These are phyloP conservation scores for Amyelois transitella DNA, from an alignment of 1,140 invertebrate species.

Conservation along the genomic window DNA sequence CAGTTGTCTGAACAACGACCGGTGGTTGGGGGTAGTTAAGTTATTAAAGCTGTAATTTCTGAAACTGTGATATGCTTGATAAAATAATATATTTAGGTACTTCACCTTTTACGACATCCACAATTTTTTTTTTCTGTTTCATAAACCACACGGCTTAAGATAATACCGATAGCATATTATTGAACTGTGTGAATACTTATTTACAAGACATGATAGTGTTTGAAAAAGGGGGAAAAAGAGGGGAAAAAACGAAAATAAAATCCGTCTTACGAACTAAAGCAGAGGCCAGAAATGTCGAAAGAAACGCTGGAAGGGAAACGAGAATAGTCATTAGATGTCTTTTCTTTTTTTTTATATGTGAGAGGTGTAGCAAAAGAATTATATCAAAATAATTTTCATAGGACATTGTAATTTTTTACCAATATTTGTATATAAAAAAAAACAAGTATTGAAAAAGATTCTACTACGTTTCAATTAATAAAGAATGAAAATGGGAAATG, in stretches of 20 bases:
- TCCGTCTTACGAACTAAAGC: constrained; percentile 73
- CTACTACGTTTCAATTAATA: neutral
- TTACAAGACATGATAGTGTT: constrained; percentile 5
- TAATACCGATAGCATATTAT: neutral
- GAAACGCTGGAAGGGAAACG: constrained; percentile 71
- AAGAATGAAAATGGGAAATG: neutral
- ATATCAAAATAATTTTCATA: neutral
- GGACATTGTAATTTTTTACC: no score
- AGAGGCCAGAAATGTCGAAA: constrained; percentile 73
- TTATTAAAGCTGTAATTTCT: no score
- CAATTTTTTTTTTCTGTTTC: no score
- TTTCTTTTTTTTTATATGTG: neutral
- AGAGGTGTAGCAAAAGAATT: neutral
- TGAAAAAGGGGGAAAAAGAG: constrained; percentile 17
- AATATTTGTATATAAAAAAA: neutral
- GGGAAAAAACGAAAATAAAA: constrained; percentile 48
- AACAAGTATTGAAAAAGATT: neutral
- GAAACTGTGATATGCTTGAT: no score
- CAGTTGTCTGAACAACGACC: no score
- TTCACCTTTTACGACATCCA: no score
- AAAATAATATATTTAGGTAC: no score
- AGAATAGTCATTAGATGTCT: constrained; percentile 28
- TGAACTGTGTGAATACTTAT: constrained; percentile 2
- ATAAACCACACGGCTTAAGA: neutral
- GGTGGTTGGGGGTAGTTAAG: no score